These are phyloP conservation scores for Troilus luridus DNA, from an alignment of 2,888 invertebrate species.

Conservation along the genomic window DNA sequence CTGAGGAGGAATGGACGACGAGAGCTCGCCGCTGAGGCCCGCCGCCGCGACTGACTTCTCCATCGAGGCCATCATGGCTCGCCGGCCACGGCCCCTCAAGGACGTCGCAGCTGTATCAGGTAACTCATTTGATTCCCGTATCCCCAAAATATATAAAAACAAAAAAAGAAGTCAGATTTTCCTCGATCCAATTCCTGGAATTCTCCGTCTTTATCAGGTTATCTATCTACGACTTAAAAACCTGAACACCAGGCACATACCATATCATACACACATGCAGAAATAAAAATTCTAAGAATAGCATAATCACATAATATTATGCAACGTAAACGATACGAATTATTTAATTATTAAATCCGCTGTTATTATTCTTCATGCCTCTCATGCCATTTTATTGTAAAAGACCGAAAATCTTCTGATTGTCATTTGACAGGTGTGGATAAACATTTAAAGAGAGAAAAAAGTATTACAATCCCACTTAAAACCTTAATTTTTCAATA, in stretches of 20 bases:
- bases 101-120: slow-evolving; percentile 42
- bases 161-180: no score
- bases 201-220: no score
- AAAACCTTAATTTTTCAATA: neutral
- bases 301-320: neutral
- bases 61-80: slow-evolving; percentile 63
- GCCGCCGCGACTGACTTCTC: slow-evolving; percentile 62
- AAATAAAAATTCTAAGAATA: neutral
- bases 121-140: neutral
- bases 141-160: neutral
- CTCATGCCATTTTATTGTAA: no score
- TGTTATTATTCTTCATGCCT: no score
- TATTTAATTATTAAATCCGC: neutral
- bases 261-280: neutral
- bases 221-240: neutral
- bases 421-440: no score
- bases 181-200: no score
- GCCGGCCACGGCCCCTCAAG: slow-evolving; percentile 51
- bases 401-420: no score
- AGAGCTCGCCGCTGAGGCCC: slow-evolving; percentile 48
- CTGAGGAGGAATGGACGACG: slow-evolving; percentile 44
- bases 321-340: neutral
- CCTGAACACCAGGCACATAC: neutral
- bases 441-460: no score
- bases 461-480: neutral